Conservation (phyloP, 1,140 invertebrate genomes). For the Dendrolimus kikuchii region DNA sequence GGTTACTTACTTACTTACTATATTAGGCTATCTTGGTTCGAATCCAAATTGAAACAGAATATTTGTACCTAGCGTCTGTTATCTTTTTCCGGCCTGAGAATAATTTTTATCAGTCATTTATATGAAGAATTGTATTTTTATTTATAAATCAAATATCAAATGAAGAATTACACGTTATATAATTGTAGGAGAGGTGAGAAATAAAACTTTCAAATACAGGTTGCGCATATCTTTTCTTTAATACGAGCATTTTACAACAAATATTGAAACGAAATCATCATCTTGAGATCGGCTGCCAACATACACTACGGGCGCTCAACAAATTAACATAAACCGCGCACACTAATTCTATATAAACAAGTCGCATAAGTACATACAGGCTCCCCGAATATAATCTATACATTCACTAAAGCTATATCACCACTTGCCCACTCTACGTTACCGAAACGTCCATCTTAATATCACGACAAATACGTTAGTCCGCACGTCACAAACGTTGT, state of each 20-base stretch:
- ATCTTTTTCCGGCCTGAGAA: no score
- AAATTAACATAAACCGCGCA: constrained; percentile 69
- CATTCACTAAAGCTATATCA: constrained; percentile 70
- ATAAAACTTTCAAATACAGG: constrained; percentile 1
- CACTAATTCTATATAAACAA: constrained; percentile 70
- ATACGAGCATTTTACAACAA: constrained; percentile 71
- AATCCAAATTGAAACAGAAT: no score
- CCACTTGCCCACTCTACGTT: constrained; percentile 44
- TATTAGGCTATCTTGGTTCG: no score
- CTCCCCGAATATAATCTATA: constrained; percentile 58
- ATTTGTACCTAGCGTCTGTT: no score
- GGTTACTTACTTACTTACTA: no score
- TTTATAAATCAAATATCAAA: no score
- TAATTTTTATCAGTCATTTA: no score
- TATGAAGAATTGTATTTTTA: no score
- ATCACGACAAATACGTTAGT: no score
- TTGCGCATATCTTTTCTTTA: constrained; percentile 70
- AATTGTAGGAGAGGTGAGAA: no score
- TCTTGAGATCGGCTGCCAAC: constrained; percentile 70
- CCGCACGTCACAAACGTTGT: no score
- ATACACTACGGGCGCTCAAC: constrained; percentile 70
- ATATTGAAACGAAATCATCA: constrained; percentile 71
- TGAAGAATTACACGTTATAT: no score
- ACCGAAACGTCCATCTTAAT: constrained; percentile 40
- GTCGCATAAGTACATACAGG: constrained; percentile 70